Evolutionary conservation across 2,113 vertebrate genomes (phyloP).

Genomic region (Drymodes brunneopygia): DNA sequence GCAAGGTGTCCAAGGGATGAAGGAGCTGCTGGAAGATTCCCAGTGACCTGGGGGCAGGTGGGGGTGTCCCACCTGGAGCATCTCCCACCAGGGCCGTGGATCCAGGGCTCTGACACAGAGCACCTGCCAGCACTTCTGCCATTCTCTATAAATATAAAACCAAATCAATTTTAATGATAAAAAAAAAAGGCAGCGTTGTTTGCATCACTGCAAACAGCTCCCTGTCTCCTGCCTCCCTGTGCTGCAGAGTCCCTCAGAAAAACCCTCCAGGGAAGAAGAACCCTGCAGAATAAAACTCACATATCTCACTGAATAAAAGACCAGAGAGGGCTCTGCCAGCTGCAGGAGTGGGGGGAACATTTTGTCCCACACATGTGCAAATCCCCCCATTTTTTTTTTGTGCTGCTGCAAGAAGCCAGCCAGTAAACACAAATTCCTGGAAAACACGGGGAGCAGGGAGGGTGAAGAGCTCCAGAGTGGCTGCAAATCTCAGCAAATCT

Average conservation of each 20-base stretch:
- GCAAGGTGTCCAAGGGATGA: neutral
- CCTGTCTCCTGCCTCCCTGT: neutral
- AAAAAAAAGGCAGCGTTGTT: neutral
- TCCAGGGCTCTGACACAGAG: neutral
- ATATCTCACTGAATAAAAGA: neutral
- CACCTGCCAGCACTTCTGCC: neutral
- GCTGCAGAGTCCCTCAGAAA: neutral
- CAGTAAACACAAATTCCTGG: neutral
- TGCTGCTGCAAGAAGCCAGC: neutral
- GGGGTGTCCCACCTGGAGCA: neutral
- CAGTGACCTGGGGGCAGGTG: neutral
- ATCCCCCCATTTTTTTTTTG: neutral
- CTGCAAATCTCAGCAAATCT: neutral
- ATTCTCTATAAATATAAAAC: neutral
- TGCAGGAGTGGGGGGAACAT: accelerated
- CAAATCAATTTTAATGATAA: neutral
- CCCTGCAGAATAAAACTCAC: neutral
- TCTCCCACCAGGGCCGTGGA: accelerated
- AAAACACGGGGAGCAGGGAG: neutral
- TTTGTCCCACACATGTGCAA: neutral
- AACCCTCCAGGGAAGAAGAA: neutral
- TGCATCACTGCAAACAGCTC: neutral
- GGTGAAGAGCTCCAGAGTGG: neutral
- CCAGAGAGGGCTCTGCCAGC: neutral
- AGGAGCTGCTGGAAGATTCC: neutral